Evolutionary conservation across 2,888 invertebrate species (phyloP), one percentile per base, ranked within the genome.

Genomic region (Ellobium chinense): DNA sequence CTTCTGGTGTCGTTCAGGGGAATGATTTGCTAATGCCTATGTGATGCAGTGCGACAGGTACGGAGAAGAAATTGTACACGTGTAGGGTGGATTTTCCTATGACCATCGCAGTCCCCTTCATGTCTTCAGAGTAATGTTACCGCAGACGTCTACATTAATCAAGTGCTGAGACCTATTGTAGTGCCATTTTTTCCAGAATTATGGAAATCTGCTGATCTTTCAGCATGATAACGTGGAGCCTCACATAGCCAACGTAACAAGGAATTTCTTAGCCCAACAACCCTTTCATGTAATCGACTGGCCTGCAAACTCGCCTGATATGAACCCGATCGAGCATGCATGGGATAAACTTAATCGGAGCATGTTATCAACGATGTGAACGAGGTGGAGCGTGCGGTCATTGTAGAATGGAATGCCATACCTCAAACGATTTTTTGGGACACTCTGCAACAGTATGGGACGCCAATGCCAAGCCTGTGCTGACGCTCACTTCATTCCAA

Each of bases 291-390:
- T 76, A 14, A 14, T 56, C 54, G 56, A 66, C 39, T 76, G 66
- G 29, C 76, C 76, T 56, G 65, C 76, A 39, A 31, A 36, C 63
- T 56, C 14, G 56, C 58, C 72, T 36, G 73, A 73, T 24, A 73
- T 60, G 73, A 60, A 58, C 29, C 60, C 36, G 60, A 65, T 56
- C 27, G 24, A 66, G 31, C 66, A 66, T 18, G n/a, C n/a, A 21
- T 66, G 66, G 65, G 36, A 76, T 54, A 37, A 66, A 21, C 76
- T 56, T n/a, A 29, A 39, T n/a, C n/a, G n/a, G 9, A 46, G 60
- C 37, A 36, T 60, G 60, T 24, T 29, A 73, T 60, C 37, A 46
- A 39, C 36, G 37, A 68, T 66, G 75, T 29, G 27, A 37, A 37
- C 21, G 29, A 46, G 46, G 29, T 27, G 31, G 24, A 74, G 74